phyloP scores from a whole-genome alignment of 2,113 vertebrate species.

The Cyanoliseus patagonus region DNA sequence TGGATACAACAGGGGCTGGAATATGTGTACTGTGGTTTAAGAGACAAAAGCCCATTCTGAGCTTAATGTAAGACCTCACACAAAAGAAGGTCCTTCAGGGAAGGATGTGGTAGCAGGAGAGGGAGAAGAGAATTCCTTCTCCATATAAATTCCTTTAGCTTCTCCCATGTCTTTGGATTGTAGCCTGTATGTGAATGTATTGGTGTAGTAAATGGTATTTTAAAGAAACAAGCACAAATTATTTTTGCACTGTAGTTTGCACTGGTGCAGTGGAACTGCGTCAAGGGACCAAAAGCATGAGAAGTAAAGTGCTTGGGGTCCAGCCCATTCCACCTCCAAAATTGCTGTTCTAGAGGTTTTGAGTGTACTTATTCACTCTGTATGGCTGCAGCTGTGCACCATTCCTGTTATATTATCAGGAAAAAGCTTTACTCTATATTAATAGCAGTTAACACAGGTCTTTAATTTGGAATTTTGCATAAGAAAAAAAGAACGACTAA shows the following conservation, averaged over 20 bases:
- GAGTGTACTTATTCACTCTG: neutral
- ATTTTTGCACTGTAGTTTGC: neutral
- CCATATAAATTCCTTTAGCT: neutral
- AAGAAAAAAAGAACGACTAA: neutral
- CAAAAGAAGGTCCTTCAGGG: neutral
- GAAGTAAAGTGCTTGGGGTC: neutral
- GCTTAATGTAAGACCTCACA: neutral
- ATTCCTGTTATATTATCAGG: neutral
- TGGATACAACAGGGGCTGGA: accelerated
- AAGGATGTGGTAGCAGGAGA: neutral
- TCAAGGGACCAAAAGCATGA: neutral
- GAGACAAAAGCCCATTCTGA: neutral
- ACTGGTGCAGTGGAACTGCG: neutral
- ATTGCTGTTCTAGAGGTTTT: neutral
- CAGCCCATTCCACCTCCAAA: neutral
- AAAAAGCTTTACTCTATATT: neutral
- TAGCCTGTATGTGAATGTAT: neutral
- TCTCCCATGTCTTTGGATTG: neutral
- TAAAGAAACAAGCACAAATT: neutral
- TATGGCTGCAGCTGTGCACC: neutral
- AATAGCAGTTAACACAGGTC: neutral
- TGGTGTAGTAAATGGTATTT: neutral
- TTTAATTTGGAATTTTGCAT: neutral
- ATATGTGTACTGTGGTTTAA: neutral
- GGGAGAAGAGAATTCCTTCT: neutral